Evolutionary conservation across 2,797 vertebrate species (phyloP), one percentile per base, ranked within the genome.

Genomic region (Taeniopygia guttata): DNA sequence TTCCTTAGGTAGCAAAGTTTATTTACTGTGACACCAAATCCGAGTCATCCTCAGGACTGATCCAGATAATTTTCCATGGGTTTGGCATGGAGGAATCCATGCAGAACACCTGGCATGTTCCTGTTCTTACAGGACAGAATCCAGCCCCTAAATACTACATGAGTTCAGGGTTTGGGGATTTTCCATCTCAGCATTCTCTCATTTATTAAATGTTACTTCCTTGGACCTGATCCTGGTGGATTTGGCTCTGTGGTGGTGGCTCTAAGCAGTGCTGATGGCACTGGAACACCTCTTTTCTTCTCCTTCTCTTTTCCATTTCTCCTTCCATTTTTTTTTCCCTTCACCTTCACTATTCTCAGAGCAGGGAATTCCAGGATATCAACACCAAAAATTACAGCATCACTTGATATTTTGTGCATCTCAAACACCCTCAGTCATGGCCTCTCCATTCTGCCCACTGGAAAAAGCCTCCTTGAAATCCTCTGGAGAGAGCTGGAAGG

Each of bases 401-500:
- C 64, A 7, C 18, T 63, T 5, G 32, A 29, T 42, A 55, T 5
- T 5, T 0, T 5, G 7, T 27, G 48, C 5, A 0, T 89, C 73
- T 70, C 70, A 9, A 67, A 45, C 6, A 2, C 27, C 78, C 87
- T 90, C 4, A 0, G 11, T 19, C 6, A 22, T 43, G 74, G 77
- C 43, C 46, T 84, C 70, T 75, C 68, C 15, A 1, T 38, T 63
- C 32, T 75, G 59, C 40, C 72, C 73, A 58, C 49, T 64, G 64
- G 59, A 51, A 76, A 70, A 80, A 87, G 8, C 18, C 59, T 83
- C 43, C 5, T 13, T 76, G 46, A 4, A 43, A 22, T 48, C 69
- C 76, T 49, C 76, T 22, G 76, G 82, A 62, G 83, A 78, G 30
- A 72, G 32, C 76, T 91, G 83, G 79, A 55, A 91, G 76, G 89